A percentile compares a stretch with the other conserved stretches of the same genome.
Conservation (phyloP, 2,113 vertebrate species). For the Vulpes lagopus region DNA sequence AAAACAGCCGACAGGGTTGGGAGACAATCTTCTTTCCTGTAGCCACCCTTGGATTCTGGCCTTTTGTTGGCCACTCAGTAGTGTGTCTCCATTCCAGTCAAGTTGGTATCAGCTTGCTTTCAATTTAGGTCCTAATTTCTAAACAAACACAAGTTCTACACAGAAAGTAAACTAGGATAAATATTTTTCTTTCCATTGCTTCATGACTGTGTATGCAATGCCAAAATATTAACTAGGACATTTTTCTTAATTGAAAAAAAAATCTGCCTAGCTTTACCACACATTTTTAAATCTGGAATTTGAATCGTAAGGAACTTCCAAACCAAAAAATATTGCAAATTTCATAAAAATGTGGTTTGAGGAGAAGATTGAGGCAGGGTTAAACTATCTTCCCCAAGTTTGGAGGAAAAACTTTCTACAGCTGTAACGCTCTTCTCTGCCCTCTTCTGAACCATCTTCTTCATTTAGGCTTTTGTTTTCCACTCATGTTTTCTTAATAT, state of each 20-base stretch:
- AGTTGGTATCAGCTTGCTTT: conserved; percentile 23
- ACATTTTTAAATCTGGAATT: conserved; percentile 38
- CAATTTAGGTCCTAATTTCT: not conserved
- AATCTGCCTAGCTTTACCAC: conserved; percentile 18
- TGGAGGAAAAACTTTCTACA: not conserved
- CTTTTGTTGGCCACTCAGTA: not conserved
- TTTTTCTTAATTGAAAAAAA: conserved; percentile 35
- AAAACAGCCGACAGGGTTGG: conserved; percentile 53
- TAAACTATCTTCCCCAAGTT: not conserved
- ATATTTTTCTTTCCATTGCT: not conserved
- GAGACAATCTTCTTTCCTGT: not conserved
- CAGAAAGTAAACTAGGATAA: not conserved
- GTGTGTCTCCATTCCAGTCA: not conserved
- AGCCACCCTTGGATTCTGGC: not conserved
- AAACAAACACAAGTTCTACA: conserved; percentile 21
- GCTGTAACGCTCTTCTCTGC: not conserved
- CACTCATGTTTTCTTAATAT: not conserved
- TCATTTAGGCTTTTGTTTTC: not conserved
- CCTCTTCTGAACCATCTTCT: not conserved
- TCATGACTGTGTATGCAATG: not conserved
- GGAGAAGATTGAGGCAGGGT: not conserved
- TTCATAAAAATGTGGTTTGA: not conserved
- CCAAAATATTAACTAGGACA: conserved; percentile 18
- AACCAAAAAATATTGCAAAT: not conserved
- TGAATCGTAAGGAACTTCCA: conserved; percentile 33